These are phyloP conservation scores for Cassiopea xamachana DNA, from an alignment of 30 jellyfish, hydroid and myxozoan species.

Conservation along the genomic window DNA sequence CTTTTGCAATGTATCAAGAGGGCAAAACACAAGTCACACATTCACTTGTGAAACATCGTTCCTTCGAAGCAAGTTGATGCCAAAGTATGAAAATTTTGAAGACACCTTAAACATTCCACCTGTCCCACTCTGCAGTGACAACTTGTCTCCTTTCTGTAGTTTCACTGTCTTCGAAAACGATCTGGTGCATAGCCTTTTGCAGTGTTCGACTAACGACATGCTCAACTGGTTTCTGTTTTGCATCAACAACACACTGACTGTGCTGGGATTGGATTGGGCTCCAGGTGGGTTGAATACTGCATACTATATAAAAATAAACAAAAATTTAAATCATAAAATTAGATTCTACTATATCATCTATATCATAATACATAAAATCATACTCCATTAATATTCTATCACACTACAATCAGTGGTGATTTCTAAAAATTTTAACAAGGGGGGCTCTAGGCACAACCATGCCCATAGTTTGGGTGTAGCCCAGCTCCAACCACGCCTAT, in stretches of 20 bases:
- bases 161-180: neutral
- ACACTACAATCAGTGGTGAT: no score
- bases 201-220: neutral
- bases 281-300: neutral
- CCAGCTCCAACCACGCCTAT: no score
- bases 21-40: no score
- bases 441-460: no score
- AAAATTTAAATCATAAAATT: no score
- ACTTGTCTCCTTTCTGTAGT: neutral
- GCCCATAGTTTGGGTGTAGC: no score
- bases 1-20: no score
- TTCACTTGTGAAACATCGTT: neutral
- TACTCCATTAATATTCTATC: no score
- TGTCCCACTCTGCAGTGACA: neutral
- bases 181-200: neutral
- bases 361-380: no score
- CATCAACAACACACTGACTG: neutral
- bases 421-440: no score
- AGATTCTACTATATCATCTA: no score
- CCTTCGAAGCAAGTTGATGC: neutral
- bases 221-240: neutral
- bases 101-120: neutral
- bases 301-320: neutral
- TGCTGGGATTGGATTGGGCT: neutral
- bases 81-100: neutral